Evolutionary conservation across 2,888 invertebrate species (phyloP).

Genomic region (Apocheima hispidaria): DNA sequence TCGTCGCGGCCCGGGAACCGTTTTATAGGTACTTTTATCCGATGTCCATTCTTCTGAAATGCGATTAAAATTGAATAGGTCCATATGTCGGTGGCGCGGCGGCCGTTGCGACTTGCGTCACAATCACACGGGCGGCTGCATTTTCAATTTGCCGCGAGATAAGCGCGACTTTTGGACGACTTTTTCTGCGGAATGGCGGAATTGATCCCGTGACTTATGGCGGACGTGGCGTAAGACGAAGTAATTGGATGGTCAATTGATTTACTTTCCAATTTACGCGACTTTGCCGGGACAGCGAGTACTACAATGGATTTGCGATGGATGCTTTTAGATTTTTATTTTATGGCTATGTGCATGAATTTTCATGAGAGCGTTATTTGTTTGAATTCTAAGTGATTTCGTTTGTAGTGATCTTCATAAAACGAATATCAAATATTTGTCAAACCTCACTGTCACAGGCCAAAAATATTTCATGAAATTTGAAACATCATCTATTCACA

Average conservation of each 20-base stretch:
- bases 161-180: conserved; percentile 81
- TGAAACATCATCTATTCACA: background rate
- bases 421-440: background rate
- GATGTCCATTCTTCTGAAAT: conserved; percentile 85
- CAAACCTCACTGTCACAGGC: background rate
- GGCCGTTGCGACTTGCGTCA: conserved; percentile 70
- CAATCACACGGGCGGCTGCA: conserved; percentile 84
- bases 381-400: conserved; percentile 18
- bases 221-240: conserved; percentile 67
- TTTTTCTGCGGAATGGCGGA: conserved; percentile 82
- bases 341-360: conserved; percentile 33
- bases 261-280: conserved; percentile 69
- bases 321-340: conserved; percentile 37
- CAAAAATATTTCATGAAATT: background rate
- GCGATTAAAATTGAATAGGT: conserved; percentile 86
- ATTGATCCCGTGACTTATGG: conserved; percentile 85
- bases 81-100: conserved; percentile 81
- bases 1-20: conserved; percentile 67
- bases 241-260: conserved; percentile 80
- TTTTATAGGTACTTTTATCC: conserved; percentile 81
- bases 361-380: conserved; percentile 29
- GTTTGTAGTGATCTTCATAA: conserved; percentile 5
- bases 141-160: conserved; percentile 86
- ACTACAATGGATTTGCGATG: conserved; percentile 39
- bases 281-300: conserved; percentile 39